phyloP scores from a whole-genome alignment of 1,140 invertebrate genomes.

The Drosophila trapezifrons region DNA sequence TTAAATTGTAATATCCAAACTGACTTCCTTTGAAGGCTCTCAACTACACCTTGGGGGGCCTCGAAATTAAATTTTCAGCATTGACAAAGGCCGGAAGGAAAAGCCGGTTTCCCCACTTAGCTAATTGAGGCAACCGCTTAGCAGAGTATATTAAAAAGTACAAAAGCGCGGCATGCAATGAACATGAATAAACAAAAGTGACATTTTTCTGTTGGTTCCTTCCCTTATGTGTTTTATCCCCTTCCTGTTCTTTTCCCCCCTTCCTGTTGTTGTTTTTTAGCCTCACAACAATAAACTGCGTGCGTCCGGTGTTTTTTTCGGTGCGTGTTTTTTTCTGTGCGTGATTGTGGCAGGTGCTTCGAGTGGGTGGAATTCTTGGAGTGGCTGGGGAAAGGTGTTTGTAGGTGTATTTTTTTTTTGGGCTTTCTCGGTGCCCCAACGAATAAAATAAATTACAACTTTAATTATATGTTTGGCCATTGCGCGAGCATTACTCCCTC shows the following conservation, averaged over 20 bases:
- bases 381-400: neutral
- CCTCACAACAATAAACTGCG: constrained; percentile 34
- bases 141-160: constrained; percentile 28
- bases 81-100: neutral
- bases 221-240: constrained; percentile 7
- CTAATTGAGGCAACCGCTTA: constrained; percentile 23
- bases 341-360: constrained; percentile 38
- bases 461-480: constrained; percentile 33
- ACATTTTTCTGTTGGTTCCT: constrained; percentile 40
- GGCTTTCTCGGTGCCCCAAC: neutral
- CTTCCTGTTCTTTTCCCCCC: neutral
- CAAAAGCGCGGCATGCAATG: constrained; percentile 40
- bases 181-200: constrained; percentile 53
- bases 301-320: constrained; percentile 49
- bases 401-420: constrained; percentile 4
- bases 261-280: constrained; percentile 13
- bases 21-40: neutral
- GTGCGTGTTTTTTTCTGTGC: constrained; percentile 28
- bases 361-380: constrained; percentile 5
- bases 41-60: neutral
- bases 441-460: constrained; percentile 47
- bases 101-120: constrained; percentile 8
- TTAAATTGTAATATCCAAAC: neutral
- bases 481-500: constrained; percentile 8
- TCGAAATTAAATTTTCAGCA: constrained; percentile 3